Evolutionary conservation across 2,888 invertebrate genomes (phyloP).

Genomic region (Spilosoma lubricipeda): DNA sequence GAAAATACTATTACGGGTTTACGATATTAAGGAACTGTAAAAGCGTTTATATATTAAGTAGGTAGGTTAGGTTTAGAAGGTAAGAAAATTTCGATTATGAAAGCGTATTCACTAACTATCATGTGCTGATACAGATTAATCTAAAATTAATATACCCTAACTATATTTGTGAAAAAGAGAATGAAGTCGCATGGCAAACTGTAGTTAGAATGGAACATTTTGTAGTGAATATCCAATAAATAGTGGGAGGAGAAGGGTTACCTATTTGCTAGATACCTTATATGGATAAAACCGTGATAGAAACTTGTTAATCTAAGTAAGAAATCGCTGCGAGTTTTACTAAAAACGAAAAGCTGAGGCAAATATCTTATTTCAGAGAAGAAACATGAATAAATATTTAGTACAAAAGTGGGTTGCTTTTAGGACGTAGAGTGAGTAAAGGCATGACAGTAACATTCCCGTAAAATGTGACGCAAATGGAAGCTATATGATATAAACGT

Average conservation of each 20-base stretch:
- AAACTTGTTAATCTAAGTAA: background rate
- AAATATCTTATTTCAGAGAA: constrained; percentile 37
- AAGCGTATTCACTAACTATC: too few relatives aligned
- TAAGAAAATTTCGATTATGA: too few relatives aligned
- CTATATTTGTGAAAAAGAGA: too few relatives aligned
- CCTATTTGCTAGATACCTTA: background rate
- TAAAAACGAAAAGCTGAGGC: constrained; percentile 17
- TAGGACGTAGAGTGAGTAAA: constrained; percentile 41
- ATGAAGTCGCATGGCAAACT: background rate
- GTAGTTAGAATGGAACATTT: background rate
- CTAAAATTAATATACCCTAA: too few relatives aligned
- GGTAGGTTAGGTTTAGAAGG: background rate
- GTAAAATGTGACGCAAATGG: constrained; percentile 50
- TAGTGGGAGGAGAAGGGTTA: background rate
- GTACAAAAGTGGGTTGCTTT: constrained; percentile 46
- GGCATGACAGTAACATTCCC: constrained; percentile 43
- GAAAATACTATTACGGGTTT: background rate
- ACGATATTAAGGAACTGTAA: too few relatives aligned
- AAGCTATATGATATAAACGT: constrained; percentile 46
- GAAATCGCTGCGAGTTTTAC: background rate
- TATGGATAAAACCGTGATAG: background rate
- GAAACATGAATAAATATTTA: constrained; percentile 50
- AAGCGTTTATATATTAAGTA: too few relatives aligned
- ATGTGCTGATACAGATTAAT: too few relatives aligned
- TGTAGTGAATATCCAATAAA: background rate